Base-by-base conservation (phyloP, 2,888 invertebrate genomes). In the Volucella bombylans region DNA sequence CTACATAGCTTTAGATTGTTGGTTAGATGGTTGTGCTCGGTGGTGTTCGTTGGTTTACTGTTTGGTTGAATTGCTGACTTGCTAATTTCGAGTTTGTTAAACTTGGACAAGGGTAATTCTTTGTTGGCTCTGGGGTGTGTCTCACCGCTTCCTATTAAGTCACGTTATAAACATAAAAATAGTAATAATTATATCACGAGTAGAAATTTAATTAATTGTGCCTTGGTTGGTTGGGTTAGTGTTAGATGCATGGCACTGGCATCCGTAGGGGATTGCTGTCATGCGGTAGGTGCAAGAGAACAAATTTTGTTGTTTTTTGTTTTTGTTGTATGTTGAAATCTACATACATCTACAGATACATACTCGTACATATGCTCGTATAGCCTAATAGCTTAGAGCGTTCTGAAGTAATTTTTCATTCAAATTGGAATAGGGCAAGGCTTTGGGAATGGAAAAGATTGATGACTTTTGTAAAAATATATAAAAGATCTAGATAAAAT, bases 201-300 rank as follows among this genome's bases (percentile, higher is more conserved):
- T 31, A 45, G 18, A 59, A 79, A 65, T 11, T 38, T 64, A 65
- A 71, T 71, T 79, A 59, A 79, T 65, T 72, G 50, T 59, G 45
- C 18, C 61, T 8, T 55, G 31, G 31, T 31, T 31, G 6, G 31
- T 31, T 31, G 31, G 31, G 31, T 31, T 6, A 31, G 31, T 6
- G 31, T 31, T 31, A 6, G 31, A 31, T 31, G 31, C 6, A 6
- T 31, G 31, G 39, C 31, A 43, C 38, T 59, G 69, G 47, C 49
- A 69, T 43, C 69, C 57, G 15, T 39, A 18, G 39, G 45, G 45
- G 52, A 54, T 43, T 67, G 67, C 18, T 41, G 45, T 38, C 50
- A 64, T 12, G 43, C 15, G 49, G 49, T 59, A 69, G 38, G 54
- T 43, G 31, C 31, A 31, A 31, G 31, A 31, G 57, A 57, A 38